Base-by-base conservation (phyloP, 2,113 vertebrate species). In the Zosterops lateralis region DNA sequence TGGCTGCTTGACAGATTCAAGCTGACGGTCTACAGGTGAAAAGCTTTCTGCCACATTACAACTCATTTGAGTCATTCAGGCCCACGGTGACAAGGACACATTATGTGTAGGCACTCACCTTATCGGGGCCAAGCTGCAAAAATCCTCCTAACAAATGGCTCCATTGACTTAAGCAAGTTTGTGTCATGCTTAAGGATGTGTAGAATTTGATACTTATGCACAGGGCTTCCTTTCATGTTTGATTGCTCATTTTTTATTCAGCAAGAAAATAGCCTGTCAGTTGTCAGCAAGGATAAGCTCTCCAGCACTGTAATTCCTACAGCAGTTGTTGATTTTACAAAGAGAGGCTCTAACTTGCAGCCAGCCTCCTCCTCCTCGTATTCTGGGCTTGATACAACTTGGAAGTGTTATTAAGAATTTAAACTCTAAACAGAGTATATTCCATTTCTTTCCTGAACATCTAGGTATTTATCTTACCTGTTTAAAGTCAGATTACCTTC, bases 221-320 rank as follows among this genome's bases (percentile, higher is more conserved):
- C 65, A 75, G 76, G 61, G 21, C 40, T 95, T 84, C 76, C 76
- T 90, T 92, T 81, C 76, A 75, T 3, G 0, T 93, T 77, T 79
- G 73, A 89, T 53, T 90, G 89, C 76, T 92, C 73, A 71, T 87
- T 92, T 94, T 85, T 94, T 81, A 92, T 94, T 93, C 90, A 92
- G 51, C n/a, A 36, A 73, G 84, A 78, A 94, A 82, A 87, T 50
- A 87, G n/a, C 66, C 57, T 96, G 92, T 93, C 87, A 95, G 25
- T 76, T 3, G 1, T 57, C 66, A 84, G 57, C 3, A 20, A 56
- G 48, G 40, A 80, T 62, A 64, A 83, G 38, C 19, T 93, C 68
- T 90, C 50, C 67, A 79, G 67, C 7, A 3, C 82, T 71, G 36
- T 47, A 73, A 94, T 79, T 95, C 75, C 2, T 1, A 68, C 45